These are phyloP conservation scores for Tipula confusa DNA, from an alignment of 2,888 invertebrate species.

Conservation along the genomic window DNA sequence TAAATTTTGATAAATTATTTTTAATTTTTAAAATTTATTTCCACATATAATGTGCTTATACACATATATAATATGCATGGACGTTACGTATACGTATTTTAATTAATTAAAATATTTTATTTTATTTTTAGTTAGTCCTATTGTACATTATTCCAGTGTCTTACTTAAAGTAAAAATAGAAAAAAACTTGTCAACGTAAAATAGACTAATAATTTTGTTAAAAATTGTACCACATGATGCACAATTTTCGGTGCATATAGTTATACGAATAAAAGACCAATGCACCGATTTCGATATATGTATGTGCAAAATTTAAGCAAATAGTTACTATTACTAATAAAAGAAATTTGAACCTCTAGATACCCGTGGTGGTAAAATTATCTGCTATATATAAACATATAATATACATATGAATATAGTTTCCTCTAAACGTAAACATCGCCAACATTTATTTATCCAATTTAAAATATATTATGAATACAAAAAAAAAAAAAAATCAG, in stretches of 20 bases:
- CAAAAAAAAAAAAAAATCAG: background rate
- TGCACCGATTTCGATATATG: background rate
- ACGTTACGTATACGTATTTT: too few relatives aligned
- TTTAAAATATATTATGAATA: background rate
- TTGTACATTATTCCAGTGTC: background rate
- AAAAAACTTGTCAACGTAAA: background rate
- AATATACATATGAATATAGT: background rate
- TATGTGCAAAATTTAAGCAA: background rate
- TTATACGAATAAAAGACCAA: background rate
- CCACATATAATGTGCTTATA: too few relatives aligned
- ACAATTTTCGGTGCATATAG: background rate
- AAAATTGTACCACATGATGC: background rate
- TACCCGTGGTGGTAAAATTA: background rate
- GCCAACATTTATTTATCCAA: conserved; percentile 25
- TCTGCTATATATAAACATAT: background rate
- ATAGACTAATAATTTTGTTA: background rate
- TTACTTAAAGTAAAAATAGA: background rate
- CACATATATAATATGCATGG: too few relatives aligned
- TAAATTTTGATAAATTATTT: too few relatives aligned
- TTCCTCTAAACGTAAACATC: conserved; percentile 20
- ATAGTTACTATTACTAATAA: background rate
- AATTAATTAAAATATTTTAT: background rate
- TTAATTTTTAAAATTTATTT: too few relatives aligned
- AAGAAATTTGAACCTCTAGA: background rate
- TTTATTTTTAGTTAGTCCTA: background rate